Conservation (phyloP, 2,113 vertebrate genomes). For the Numenius arquata region DNA sequence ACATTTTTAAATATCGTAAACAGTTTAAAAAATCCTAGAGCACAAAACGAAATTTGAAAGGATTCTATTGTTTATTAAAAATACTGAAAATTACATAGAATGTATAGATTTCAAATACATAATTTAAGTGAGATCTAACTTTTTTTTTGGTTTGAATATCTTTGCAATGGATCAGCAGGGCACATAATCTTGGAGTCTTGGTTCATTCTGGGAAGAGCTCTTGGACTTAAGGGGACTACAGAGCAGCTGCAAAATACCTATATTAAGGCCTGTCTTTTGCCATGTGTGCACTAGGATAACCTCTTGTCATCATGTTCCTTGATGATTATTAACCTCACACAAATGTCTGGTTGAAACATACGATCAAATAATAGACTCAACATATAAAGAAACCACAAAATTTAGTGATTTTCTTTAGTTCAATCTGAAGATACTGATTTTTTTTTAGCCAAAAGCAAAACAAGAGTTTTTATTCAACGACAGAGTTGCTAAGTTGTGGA, state of each 20-base stretch:
- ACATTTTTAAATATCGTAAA: background rate
- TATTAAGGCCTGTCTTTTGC: background rate
- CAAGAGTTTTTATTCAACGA: background rate
- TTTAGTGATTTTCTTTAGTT: background rate
- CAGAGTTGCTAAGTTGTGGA: background rate
- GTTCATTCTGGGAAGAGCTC: background rate
- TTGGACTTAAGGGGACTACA: background rate
- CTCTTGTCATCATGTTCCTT: background rate
- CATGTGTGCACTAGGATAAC: background rate
- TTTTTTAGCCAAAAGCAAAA: background rate
- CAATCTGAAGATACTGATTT: rapidly evolving
- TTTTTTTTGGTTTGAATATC: background rate
- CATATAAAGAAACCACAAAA: background rate
- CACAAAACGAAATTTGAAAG: background rate
- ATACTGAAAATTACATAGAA: rapidly evolving
- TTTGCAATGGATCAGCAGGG: background rate
- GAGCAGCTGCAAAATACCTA: background rate
- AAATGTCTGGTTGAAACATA: background rate
- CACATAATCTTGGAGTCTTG: background rate
- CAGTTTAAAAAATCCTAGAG: background rate
- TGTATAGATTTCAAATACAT: background rate
- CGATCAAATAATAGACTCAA: background rate
- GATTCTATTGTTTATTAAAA: background rate
- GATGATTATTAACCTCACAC: background rate
- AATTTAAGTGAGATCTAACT: background rate